phyloP scores from a whole-genome alignment of 2,113 vertebrate species.

The Coturnix japonica region DNA sequence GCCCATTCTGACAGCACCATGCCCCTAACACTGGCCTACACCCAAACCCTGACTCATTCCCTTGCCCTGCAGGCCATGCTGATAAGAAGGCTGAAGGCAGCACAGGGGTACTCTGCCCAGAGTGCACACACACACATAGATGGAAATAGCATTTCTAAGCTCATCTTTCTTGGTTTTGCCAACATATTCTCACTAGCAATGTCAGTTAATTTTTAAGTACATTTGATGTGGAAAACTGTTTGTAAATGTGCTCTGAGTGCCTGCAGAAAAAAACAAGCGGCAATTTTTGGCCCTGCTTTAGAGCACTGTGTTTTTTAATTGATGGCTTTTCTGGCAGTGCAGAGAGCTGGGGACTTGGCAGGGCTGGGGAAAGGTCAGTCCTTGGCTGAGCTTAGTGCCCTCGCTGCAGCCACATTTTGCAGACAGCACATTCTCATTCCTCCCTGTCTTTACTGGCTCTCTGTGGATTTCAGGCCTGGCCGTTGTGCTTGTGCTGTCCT shows the following conservation, averaged over 20 bases:
- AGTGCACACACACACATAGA: accelerated
- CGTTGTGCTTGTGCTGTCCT: background rate
- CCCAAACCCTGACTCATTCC: background rate
- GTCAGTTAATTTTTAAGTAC: background rate
- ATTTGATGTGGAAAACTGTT: slow-evolving; percentile 13
- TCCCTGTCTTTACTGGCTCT: background rate
- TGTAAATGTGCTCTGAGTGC: background rate
- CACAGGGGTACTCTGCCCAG: background rate
- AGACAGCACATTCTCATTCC: no score
- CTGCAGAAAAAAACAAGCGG: slow-evolving; percentile 15
- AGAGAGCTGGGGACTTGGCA: background rate
- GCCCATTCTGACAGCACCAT: background rate
- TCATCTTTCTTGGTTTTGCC: background rate
- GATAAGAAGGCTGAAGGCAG: background rate
- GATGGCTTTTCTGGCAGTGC: background rate
- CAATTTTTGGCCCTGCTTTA: background rate
- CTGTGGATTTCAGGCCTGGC: background rate
- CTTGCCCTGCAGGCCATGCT: background rate
- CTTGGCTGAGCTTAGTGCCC: background rate
- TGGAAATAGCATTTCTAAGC: background rate
- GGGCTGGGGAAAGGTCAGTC: slow-evolving; percentile 9
- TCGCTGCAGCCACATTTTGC: background rate
- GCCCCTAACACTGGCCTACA: background rate
- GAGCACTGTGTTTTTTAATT: slow-evolving; percentile 22
- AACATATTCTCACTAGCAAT: background rate